Evolutionary conservation across 2,888 invertebrate species (phyloP), one percentile per base, ranked within the genome.

Genomic region (Oxystoma pomonae): DNA sequence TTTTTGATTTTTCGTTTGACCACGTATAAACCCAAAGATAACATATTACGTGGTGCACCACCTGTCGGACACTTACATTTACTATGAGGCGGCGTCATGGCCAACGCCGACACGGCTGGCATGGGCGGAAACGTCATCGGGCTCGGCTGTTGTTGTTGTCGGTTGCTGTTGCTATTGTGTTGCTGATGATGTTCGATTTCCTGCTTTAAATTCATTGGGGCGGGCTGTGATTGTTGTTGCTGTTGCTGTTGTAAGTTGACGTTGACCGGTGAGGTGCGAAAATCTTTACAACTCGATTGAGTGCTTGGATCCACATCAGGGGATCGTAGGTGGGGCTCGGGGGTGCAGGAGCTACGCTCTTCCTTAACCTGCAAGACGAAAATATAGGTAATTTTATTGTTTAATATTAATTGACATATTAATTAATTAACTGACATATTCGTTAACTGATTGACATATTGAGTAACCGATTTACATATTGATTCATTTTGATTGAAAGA

Each of bases 31-130:
- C n/a, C n/a, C n/a, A n/a, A n/a, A n/a, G n/a, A n/a, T n/a, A n/a
- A n/a, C n/a, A n/a, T n/a, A n/a, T n/a, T n/a, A n/a, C n/a, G n/a
- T n/a, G n/a, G n/a, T n/a, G n/a, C n/a, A n/a, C n/a, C n/a, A n/a
- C n/a, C n/a, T n/a, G n/a, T n/a, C n/a, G n/a, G 57, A 63, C 65
- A 76, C 80, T 80, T 76, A 80, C 80, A 88, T 87, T 90, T 82
- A 86, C 88, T 89, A 83, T 93, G 92, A 63, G 92, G 91, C 73
- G 92, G 91, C 71, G 92, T 91, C 76, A 93, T 83, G 51, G 91
- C 87, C 70, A 93, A 82, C 63, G 91, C 90, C 65, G 90, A 86
- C 71, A 90, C 86, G 52, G 90, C 87, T 57, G 89, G 85, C 82
- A 90, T 87, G 63, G 88, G 89, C 68, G 90, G 89, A 82, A 89